Conservation (phyloP, 92 coral and sea anemone genomes). For the Parazoanthus swiftii region DNA sequence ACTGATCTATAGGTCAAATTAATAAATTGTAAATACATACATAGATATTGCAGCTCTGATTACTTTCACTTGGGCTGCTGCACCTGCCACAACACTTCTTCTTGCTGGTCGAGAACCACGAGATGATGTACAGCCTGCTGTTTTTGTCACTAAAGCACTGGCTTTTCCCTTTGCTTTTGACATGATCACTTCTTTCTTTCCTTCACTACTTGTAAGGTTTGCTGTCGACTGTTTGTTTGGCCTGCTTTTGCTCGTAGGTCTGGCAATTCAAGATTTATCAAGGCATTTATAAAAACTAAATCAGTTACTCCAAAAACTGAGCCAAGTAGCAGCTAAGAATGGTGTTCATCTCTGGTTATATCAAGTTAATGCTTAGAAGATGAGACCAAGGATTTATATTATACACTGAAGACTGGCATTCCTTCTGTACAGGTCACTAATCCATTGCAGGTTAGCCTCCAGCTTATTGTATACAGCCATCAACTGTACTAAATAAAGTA, state of each 20-base stretch:
- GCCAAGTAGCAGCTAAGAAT: neutral
- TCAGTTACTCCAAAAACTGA: neutral
- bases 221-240: neutral
- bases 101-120: neutral
- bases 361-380: too few species aligned
- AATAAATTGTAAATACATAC: neutral
- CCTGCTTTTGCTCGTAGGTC: neutral
- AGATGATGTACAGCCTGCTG: neutral
- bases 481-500: too few species aligned
- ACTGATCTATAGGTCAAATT: too few species aligned
- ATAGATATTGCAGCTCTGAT: neutral
- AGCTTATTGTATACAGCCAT: too few species aligned
- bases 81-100: neutral
- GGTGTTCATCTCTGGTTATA: too few species aligned
- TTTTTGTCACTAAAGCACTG: neutral
- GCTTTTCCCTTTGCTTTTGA: neutral
- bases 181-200: neutral
- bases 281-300: neutral
- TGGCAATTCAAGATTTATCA: neutral
- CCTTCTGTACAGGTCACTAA: too few species aligned
- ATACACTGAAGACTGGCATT: too few species aligned
- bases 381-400: too few species aligned
- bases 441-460: too few species aligned
- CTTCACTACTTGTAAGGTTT: neutral
- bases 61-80: neutral